Conservation (phyloP, 64 coral and sea anemone genomes). For the Montipora efflorescens region DNA sequence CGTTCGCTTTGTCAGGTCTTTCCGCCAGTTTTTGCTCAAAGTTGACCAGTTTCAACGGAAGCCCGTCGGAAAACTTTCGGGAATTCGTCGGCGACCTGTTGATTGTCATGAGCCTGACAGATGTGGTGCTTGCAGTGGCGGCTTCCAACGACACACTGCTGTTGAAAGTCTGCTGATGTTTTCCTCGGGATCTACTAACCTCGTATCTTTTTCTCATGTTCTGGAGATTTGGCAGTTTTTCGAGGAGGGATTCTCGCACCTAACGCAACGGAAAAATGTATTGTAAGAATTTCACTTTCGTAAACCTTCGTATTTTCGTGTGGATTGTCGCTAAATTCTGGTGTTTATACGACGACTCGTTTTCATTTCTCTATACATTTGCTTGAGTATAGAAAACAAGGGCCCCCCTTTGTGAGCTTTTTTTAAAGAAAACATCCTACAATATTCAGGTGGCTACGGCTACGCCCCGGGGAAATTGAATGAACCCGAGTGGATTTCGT, state of each 20-base stretch:
- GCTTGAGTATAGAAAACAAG: no score
- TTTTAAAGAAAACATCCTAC: no score
- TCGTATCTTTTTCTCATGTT: neutral
- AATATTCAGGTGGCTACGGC: no score
- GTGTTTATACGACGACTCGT: no score
- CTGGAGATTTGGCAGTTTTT: neutral
- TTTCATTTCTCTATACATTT: no score
- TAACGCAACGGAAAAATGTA: neutral
- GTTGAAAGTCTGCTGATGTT: neutral
- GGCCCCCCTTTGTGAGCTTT: no score
- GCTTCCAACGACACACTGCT: conserved; percentile 21
- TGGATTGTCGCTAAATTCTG: neutral
- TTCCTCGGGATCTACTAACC: neutral
- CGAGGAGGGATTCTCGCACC: conserved; percentile 28
- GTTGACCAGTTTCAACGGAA: conserved; percentile 17
- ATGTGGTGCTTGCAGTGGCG: conserved; percentile 7
- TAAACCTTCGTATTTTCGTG: neutral
- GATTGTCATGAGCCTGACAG: neutral
- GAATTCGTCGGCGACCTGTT: conserved; percentile 23
- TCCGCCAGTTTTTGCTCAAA: neutral
- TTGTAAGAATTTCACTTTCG: neutral
- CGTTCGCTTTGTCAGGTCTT: neutral
- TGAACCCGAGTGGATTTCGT: no score
- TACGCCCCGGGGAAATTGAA: no score
- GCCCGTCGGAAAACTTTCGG: neutral